Evolutionary conservation across 2,797 vertebrate genomes (phyloP).

Genomic region (Acomys russatus): DNA sequence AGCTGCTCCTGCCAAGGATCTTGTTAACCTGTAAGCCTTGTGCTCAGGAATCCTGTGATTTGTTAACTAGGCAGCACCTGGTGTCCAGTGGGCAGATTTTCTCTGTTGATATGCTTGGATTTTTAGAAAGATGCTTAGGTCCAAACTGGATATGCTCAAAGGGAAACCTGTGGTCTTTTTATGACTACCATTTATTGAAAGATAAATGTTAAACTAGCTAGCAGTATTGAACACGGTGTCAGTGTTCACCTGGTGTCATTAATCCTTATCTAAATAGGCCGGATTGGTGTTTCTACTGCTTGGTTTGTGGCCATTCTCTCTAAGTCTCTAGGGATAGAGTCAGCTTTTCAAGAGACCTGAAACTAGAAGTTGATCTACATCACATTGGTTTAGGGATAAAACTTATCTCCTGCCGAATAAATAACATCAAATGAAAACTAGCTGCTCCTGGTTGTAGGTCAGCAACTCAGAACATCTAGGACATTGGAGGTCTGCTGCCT

Average conservation of each 20-base stretch:
- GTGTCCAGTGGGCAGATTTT: too few relatives aligned
- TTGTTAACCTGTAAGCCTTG: too few relatives aligned
- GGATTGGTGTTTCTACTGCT: neutral
- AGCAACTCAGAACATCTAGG: accelerated
- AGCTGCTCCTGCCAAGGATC: too few relatives aligned
- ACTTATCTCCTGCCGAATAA: neutral
- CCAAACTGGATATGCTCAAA: too few relatives aligned
- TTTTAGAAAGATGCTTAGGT: too few relatives aligned
- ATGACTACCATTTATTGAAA: too few relatives aligned
- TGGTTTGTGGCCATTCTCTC: neutral
- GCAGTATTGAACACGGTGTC: neutral
- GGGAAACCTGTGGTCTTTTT: too few relatives aligned
- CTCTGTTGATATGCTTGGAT: too few relatives aligned
- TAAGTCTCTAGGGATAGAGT: neutral
- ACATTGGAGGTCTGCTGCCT: neutral
- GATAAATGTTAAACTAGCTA: neutral
- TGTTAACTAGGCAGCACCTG: too few relatives aligned
- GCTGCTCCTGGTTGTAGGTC: neutral
- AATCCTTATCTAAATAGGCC: neutral
- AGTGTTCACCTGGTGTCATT: neutral
- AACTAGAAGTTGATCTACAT: neutral
- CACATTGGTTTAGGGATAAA: neutral
- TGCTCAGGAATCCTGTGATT: too few relatives aligned
- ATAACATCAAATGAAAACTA: neutral
- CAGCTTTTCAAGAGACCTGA: neutral